Conservation (phyloP, 2,888 invertebrate genomes). For the Eupithecia inturbata region DNA sequence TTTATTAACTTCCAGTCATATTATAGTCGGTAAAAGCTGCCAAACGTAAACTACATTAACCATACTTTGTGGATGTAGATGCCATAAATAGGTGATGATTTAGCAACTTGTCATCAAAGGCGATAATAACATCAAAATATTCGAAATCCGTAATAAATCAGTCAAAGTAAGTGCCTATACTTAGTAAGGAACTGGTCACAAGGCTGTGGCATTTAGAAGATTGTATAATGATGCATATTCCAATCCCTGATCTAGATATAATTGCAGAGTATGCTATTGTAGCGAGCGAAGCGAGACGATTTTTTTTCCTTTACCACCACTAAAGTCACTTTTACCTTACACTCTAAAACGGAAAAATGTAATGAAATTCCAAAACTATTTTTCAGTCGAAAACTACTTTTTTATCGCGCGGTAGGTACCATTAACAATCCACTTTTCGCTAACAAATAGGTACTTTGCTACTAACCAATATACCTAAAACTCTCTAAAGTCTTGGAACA, state of each 20-base stretch:
- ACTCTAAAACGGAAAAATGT: too few relatives aligned
- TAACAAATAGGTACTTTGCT: too few relatives aligned
- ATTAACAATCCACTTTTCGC: too few relatives aligned
- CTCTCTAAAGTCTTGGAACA: not conserved
- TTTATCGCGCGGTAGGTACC: too few relatives aligned
- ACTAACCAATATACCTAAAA: too few relatives aligned
- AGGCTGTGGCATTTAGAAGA: slow-evolving; percentile 64
- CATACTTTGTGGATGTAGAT: not conserved
- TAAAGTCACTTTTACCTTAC: not conserved
- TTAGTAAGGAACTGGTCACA: slow-evolving; percentile 39
- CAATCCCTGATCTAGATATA: slow-evolving; percentile 56
- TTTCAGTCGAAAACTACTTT: too few relatives aligned
- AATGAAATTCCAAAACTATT: too few relatives aligned
- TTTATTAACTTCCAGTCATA: too few relatives aligned
- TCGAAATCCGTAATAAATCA: not conserved
- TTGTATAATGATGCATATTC: slow-evolving; percentile 46
- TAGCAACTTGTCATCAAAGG: not conserved
- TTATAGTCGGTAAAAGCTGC: too few relatives aligned
- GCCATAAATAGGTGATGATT: not conserved
- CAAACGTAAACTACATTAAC: too few relatives aligned
- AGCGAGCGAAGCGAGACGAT: slow-evolving; percentile 25
- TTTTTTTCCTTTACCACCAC: not conserved
- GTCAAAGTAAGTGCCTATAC: not conserved
- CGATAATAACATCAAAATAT: slow-evolving; percentile 2
- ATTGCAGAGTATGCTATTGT: slow-evolving; percentile 12